phyloP scores from a whole-genome alignment of 1,140 invertebrate species.

The Bombus vancouverensis region DNA sequence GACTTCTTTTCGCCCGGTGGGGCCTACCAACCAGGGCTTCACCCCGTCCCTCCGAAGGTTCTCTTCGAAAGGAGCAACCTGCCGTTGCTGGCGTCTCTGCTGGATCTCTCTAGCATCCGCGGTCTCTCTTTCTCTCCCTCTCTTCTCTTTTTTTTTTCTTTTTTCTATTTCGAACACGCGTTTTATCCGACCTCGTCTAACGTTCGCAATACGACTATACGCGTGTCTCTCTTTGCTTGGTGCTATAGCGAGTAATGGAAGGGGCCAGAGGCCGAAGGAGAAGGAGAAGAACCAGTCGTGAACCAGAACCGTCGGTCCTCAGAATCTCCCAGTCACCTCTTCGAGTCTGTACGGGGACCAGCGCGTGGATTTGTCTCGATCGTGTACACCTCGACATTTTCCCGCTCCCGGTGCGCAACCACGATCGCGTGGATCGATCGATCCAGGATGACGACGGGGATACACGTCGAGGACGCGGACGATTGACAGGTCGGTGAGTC shows the following conservation, averaged over 20 bases:
- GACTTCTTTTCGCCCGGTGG: conserved; percentile 53
- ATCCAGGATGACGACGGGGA: conserved; percentile 36
- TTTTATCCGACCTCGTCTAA: neutral
- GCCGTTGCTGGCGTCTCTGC: conserved; percentile 22
- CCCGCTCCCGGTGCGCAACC: neutral
- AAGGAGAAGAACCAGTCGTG: conserved; percentile 72
- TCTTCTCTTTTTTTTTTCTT: neutral
- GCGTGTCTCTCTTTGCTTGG: conserved; percentile 51
- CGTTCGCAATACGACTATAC: neutral
- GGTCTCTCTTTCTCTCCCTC: neutral
- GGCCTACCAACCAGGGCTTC: conserved; percentile 26
- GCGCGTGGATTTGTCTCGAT: conserved; percentile 55
- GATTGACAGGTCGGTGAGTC: conserved; percentile 48
- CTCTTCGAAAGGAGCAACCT: conserved; percentile 52
- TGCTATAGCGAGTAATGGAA: conserved; percentile 53
- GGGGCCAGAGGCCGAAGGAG: conserved; percentile 68
- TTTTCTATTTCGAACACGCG: conserved; percentile 9
- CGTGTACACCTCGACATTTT: conserved; percentile 19
- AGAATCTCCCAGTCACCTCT: conserved; percentile 71
- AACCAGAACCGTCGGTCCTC: conserved; percentile 71
- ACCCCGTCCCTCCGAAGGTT: conserved; percentile 34
- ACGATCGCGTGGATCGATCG: conserved; percentile 16
- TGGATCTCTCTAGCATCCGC: conserved; percentile 48
- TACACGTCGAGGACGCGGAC: conserved; percentile 5
- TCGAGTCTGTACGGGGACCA: conserved; percentile 64